Evolutionary conservation across 2,797 vertebrate genomes (phyloP), one percentile per base, ranked within the genome.

Genomic region (Channa striata): DNA sequence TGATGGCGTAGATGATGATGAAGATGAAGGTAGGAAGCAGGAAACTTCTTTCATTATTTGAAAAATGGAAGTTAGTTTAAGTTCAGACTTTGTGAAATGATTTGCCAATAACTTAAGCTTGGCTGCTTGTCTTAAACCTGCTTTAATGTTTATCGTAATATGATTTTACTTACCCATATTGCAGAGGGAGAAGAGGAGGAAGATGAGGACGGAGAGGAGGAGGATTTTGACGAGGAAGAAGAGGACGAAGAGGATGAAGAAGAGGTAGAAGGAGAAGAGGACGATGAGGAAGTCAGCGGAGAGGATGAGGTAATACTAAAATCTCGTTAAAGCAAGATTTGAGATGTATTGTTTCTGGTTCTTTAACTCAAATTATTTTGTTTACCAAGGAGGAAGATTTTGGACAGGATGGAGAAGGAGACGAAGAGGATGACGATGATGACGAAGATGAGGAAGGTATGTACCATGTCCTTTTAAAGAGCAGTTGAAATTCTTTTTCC

Each of bases 231-330:
- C 0, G 96, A 97, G 66, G 95, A 95, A 4, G 96, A 96, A 0
- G 96, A 97, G 0, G 94, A 95, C 0, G 94, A 95, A 13, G 94
- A 95, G 0, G 95, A 96, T 2, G 96, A 95, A 0, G 96, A 96
- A 56, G 96, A 92, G 68, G 94, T 90, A 82, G 96, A 94, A 87
- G 95, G 91, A 61, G 95, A 96, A 52, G 96, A 96, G 1, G 96
- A 97, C 23, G 95, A 97, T 14, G 96, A 97, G 0, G 96, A 97
- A 72, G 94, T 93, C 82, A 96, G 95, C 72, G 95, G 93, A 59
- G 96, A 98, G 73, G 96, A 96, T 42, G 95, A 96, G 93, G 95
- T 95, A 86, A 23, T 20, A 1, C 16, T 37, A 46, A 19, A 6
- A 6, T 8, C 19, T 30, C 30, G 30, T 33, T 7, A 16, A 44